A percentile compares a stretch with the other conserved stretches of the same genome.
phyloP scores from a whole-genome alignment of 2,888 invertebrate genomes.

The Lasioglossum calceatum region DNA sequence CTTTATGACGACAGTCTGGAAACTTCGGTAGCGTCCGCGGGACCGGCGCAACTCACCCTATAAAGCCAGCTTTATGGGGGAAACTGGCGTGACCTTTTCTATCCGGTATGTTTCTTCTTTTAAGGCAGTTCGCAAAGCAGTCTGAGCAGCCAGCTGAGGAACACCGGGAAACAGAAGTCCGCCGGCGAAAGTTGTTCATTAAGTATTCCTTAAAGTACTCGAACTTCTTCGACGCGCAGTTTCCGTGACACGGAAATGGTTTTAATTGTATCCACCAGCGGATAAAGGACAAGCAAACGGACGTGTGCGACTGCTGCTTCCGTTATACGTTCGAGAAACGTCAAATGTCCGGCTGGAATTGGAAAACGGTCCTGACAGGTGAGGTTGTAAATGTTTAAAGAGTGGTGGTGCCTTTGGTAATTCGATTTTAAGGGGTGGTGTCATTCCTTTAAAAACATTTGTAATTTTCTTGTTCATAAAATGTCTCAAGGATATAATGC shows the following conservation, averaged over 20 bases:
- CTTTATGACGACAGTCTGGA: constrained; percentile 73
- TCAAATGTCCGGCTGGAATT: neutral
- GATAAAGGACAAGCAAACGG: neutral
- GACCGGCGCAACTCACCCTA: constrained; percentile 61
- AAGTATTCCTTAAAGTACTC: constrained; percentile 3
- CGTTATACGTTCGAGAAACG: neutral
- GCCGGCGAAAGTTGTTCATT: constrained; percentile 4
- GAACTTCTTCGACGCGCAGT: neutral
- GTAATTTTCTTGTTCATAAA: neutral
- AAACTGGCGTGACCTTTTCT: constrained; percentile 62
- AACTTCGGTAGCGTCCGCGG: constrained; percentile 66
- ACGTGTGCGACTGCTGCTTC: neutral
- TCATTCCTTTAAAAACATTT: neutral
- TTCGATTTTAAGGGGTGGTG: neutral
- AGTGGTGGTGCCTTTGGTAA: neutral
- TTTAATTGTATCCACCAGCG: constrained; percentile 1
- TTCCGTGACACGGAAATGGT: neutral
- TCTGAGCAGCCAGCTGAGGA: neutral
- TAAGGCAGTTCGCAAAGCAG: constrained; percentile 28
- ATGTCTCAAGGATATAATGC: neutral
- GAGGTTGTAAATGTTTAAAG: neutral
- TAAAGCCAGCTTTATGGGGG: constrained; percentile 68
- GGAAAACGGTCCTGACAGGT: neutral
- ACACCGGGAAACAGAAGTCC: neutral
- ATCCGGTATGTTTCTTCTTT: constrained; percentile 42